Conservation (phyloP, 1,140 invertebrate species). For the Orchestia grillus region DNA sequence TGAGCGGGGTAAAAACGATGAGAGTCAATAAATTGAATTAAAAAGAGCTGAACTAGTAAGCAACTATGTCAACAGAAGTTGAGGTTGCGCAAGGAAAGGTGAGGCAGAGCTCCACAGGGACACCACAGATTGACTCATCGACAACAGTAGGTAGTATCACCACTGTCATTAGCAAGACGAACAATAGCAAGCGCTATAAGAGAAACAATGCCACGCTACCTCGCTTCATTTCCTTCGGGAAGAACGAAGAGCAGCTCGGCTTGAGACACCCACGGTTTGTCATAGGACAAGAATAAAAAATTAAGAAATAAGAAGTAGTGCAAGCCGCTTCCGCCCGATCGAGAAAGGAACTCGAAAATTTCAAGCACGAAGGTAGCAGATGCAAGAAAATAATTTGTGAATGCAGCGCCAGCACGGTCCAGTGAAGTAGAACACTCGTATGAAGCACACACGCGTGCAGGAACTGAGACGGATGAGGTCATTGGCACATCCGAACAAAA, state of each 20-base stretch:
- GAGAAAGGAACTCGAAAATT: background rate
- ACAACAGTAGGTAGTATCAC: background rate
- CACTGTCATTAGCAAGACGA: slow-evolving; percentile 14
- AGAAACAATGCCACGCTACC: slow-evolving; percentile 9
- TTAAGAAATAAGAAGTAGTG: background rate
- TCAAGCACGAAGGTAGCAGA: background rate
- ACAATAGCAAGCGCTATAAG: background rate
- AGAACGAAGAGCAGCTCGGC: background rate
- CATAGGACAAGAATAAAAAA: background rate
- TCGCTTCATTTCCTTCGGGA: background rate
- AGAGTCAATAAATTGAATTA: background rate
- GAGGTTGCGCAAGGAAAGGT: background rate
- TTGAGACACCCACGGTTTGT: background rate
- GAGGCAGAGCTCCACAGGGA: background rate
- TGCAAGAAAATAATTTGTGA: background rate
- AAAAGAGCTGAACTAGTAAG: background rate
- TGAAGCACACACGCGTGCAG: background rate
- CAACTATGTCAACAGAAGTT: background rate
- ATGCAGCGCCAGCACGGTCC: background rate
- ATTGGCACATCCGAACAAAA: background rate
- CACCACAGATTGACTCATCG: background rate
- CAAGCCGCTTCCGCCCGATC: background rate
- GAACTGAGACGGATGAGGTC: background rate
- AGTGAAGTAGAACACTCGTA: background rate
- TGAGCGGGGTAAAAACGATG: background rate